phyloP scores from a whole-genome alignment of 2,113 vertebrate genomes.

The Poeciliopsis occidentalis region DNA sequence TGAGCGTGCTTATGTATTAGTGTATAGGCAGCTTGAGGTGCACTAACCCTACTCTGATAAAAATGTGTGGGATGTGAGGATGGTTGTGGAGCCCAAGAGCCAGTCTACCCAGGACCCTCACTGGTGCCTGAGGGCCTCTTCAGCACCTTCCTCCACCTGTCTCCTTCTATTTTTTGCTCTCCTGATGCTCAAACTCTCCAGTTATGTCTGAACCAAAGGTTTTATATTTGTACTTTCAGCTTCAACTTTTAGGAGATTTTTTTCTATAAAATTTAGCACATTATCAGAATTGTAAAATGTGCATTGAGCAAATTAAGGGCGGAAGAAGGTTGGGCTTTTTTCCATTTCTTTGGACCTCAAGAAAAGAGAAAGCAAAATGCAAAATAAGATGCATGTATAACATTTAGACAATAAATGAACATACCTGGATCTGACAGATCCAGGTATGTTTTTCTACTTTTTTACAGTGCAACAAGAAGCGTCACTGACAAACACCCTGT shows the following conservation, averaged over 20 bases:
- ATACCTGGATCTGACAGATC: slow-evolving; percentile 33
- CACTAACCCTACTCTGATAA: slow-evolving; percentile 56
- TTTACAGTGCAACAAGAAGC: slow-evolving; percentile 4
- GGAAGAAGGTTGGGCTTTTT: neutral
- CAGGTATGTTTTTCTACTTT: slow-evolving; percentile 50
- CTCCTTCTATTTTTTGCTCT: slow-evolving; percentile 46
- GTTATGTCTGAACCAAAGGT: slow-evolving; percentile 11
- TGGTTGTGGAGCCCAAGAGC: slow-evolving; percentile 48
- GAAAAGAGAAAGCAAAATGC: neutral
- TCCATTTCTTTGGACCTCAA: neutral
- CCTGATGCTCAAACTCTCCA: slow-evolving; percentile 38
- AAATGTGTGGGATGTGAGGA: slow-evolving; percentile 62
- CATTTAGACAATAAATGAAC: neutral
- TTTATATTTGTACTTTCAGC: neutral
- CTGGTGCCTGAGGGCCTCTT: slow-evolving; percentile 61
- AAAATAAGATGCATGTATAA: neutral
- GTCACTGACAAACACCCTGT: neutral
- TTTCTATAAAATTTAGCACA: neutral
- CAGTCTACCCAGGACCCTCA: slow-evolving; percentile 57
- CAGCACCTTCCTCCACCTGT: slow-evolving; percentile 46
- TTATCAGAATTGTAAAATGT: neutral
- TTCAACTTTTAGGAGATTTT: neutral
- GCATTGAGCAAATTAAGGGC: neutral
- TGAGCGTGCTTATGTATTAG: slow-evolving; percentile 33
- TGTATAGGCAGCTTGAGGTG: slow-evolving; percentile 44